Conservation (phyloP, 2,888 invertebrate genomes). For the Mycogona germanica region DNA sequence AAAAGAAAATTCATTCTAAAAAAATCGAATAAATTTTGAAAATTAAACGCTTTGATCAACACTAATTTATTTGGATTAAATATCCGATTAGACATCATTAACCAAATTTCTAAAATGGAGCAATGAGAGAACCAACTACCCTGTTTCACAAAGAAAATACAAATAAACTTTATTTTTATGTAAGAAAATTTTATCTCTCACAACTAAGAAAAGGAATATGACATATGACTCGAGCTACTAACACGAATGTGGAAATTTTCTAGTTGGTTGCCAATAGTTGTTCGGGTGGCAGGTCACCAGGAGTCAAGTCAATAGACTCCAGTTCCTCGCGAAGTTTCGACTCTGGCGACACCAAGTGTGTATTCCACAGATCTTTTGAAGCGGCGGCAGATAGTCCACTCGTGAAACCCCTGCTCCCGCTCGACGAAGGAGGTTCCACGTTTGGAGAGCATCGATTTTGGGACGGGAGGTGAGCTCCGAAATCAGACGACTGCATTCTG, state of each 20-base stretch:
- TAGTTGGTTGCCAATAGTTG: slow-evolving; percentile 5
- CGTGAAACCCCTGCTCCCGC: background rate
- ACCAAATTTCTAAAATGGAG: too few relatives aligned
- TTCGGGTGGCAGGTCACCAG: slow-evolving; percentile 14
- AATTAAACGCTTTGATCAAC: too few relatives aligned
- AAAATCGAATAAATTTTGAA: too few relatives aligned
- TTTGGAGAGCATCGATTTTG: slow-evolving; percentile 1
- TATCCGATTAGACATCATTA: too few relatives aligned
- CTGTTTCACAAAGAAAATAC: too few relatives aligned
- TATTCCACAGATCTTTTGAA: background rate
- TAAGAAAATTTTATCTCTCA: too few relatives aligned
- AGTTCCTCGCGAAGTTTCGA: slow-evolving; percentile 10
- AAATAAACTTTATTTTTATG: too few relatives aligned
- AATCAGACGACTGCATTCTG: slow-evolving; percentile 4
- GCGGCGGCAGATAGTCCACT: background rate
- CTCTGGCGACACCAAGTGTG: background rate
- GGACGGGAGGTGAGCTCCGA: background rate
- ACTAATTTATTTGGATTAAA: too few relatives aligned
- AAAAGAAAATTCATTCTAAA: too few relatives aligned
- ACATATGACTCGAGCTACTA: too few relatives aligned
- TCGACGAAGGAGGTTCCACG: background rate
- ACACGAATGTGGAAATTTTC: background rate
- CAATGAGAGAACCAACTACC: too few relatives aligned
- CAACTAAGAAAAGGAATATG: too few relatives aligned
- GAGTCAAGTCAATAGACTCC: slow-evolving; percentile 14